phyloP scores from a whole-genome alignment of 2,888 invertebrate species.

The Platycnemis pennipes region DNA sequence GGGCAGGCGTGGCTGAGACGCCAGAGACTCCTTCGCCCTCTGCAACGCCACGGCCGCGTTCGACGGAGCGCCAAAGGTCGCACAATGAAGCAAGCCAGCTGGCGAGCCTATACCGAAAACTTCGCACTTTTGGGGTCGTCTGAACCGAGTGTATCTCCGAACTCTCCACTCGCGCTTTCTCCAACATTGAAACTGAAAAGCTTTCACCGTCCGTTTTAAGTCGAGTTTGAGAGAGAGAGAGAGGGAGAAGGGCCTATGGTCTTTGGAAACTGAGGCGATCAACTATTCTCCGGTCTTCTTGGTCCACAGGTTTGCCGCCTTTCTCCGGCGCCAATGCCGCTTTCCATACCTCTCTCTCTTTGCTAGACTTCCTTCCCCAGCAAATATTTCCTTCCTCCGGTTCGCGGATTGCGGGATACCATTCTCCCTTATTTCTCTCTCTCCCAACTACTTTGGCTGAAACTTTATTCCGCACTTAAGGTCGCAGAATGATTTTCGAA shows the following conservation, averaged over 20 bases:
- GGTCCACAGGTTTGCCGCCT: neutral
- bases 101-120: neutral
- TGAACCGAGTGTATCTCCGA: neutral
- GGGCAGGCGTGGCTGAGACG: neutral
- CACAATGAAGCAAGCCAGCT: conserved; percentile 1
- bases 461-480: neutral
- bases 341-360: neutral
- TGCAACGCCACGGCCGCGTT: neutral
- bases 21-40: neutral
- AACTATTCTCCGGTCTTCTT: neutral
- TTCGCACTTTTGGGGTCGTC: neutral
- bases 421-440: neutral
- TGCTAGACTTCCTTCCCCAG: neutral
- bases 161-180: neutral
- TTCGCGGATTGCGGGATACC: neutral
- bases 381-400: conserved; percentile 6
- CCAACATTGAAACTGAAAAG: neutral
- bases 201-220: neutral
- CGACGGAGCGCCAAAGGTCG: neutral
- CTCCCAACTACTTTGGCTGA: neutral
- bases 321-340: neutral
- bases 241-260: too few relatives aligned
- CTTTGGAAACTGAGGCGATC: conserved; percentile 35
- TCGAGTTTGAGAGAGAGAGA: neutral
- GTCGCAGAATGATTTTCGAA: neutral